Conservation (phyloP, 2,888 invertebrate genomes). For the Caenorhabditis panamensis region DNA sequence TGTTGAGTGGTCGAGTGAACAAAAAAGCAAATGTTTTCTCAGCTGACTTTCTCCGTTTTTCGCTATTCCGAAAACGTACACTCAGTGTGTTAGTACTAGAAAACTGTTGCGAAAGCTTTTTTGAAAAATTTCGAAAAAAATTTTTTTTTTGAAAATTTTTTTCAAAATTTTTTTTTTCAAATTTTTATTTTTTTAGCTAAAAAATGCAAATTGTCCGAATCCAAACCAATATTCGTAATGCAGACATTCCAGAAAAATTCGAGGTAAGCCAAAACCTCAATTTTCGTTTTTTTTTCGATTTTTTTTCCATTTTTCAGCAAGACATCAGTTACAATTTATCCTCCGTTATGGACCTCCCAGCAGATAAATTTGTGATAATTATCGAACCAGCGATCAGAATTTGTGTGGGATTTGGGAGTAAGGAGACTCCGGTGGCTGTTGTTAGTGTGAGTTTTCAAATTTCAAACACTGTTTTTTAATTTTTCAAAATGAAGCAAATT, state of each 20-base stretch:
- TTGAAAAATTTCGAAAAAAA: too few species aligned
- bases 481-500: neutral
- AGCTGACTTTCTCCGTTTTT: slow-evolving; percentile 13
- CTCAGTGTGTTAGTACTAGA: too few species aligned
- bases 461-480: too few species aligned
- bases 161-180: too few species aligned
- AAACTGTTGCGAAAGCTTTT: neutral
- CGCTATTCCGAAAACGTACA: neutral
- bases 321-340: slow-evolving; percentile 36
- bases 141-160: too few species aligned
- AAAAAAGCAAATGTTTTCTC: slow-evolving; percentile 37
- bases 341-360: slow-evolving; percentile 40
- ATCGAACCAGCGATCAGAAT: slow-evolving; percentile 51
- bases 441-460: slow-evolving; percentile 38
- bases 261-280: too few species aligned
- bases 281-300: too few species aligned
- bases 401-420: slow-evolving; percentile 25
- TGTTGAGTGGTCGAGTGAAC: slow-evolving; percentile 17
- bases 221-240: slow-evolving; percentile 51
- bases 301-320: slow-evolving; percentile 25
- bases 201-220: slow-evolving; percentile 51
- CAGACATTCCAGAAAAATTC: slow-evolving; percentile 51
- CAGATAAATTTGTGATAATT: slow-evolving; percentile 54
- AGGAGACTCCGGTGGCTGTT: slow-evolving; percentile 39
- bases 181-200: neutral